Evolutionary conservation across 2,113 vertebrate species (phyloP), one percentile per base, ranked within the genome.

Genomic region (Jacana jacana): DNA sequence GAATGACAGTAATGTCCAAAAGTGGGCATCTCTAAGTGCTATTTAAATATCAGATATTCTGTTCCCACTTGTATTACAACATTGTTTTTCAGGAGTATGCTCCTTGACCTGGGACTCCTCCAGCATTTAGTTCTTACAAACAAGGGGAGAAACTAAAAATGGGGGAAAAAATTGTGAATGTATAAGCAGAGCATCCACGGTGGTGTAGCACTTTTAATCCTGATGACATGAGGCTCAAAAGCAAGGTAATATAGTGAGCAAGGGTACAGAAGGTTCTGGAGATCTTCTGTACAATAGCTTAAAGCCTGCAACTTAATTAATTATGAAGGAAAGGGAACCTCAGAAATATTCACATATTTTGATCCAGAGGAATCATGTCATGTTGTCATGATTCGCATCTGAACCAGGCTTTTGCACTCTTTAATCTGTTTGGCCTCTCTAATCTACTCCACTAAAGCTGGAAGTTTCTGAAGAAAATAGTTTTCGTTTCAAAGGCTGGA

Each of bases 281-380:
- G 19, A 28, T 28, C 28, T 86, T 19, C 37, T 57, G 20, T 66
- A 12, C 2, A 6, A 55, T 49, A 57, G 35, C 14, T 61, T 55
- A 77, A 46, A 60, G 33, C 35, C 25, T 89, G 42, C 54, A 83
- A 54, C 30, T 91, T 90, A 75, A 81, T 79, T 79, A 86, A 44
- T 76, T 58, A n/a, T 2, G 8, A 44, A 83, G 55, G 19, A 77
- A 93, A 87, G 9, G 30, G 5, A 33, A 70, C 37, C 39, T 94
- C 40, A 65, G 81, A 91, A 97, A 95, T 92, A 92, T 80, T 95
- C 80, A 58, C 5, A 22, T 64, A 86, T 88, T 78, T 27, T 68
- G 57, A 75, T 48, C 28, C 83, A 76, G 52, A 52, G 68, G 33
- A 91, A 95, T 40, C 61, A 88, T 85, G 89, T 79, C 77, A 79